Conservation (phyloP, 2,888 invertebrate species). For the Tineola bisselliella region DNA sequence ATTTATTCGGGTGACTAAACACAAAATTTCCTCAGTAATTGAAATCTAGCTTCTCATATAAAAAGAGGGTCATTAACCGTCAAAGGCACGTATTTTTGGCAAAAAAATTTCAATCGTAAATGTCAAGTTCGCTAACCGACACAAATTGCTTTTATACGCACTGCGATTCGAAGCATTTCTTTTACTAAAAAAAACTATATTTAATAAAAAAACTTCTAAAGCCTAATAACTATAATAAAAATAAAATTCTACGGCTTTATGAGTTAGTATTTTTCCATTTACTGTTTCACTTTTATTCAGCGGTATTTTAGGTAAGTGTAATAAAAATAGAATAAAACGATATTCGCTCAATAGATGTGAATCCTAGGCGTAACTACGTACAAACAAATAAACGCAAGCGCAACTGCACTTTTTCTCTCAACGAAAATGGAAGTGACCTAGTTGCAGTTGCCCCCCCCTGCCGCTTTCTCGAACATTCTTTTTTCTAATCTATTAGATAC, state of each 20-base stretch:
- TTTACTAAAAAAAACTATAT: neutral
- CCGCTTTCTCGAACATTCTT: slow-evolving; percentile 49
- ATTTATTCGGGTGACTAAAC: neutral
- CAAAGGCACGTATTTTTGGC: neutral
- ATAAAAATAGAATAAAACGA: too few species aligned
- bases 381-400: neutral
- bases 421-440: slow-evolving; percentile 67
- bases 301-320: too few species aligned
- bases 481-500: slow-evolving; percentile 53
- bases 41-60: neutral
- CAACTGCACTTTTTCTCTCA: slow-evolving; percentile 24
- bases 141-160: neutral
- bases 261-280: too few species aligned
- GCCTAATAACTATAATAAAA: too few species aligned
- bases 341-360: too few species aligned
- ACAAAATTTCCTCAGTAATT: neutral
- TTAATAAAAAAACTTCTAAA: too few species aligned
- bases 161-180: neutral
- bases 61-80: neutral
- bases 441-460: slow-evolving; percentile 38
- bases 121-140: slow-evolving; percentile 1
- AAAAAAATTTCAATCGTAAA: neutral
- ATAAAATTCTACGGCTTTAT: too few species aligned
- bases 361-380: neutral
- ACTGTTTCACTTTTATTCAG: too few species aligned